phyloP scores from a whole-genome alignment of 2,797 vertebrate species.

The Carduelis carduelis region DNA sequence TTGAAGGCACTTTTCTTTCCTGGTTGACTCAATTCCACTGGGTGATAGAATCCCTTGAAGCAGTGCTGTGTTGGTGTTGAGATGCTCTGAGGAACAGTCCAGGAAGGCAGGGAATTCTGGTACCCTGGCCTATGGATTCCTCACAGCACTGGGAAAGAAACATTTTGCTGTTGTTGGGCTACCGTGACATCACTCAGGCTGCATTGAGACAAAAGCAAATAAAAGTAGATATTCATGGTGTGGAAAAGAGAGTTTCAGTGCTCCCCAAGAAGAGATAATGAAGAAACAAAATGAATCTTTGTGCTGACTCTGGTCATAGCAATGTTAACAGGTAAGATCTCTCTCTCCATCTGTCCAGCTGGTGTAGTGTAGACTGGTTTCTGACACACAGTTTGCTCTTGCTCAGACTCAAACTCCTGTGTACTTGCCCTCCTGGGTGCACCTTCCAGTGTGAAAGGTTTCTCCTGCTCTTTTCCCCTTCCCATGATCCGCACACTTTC shows the following conservation, averaged over 20 bases:
- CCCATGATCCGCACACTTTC: accelerated
- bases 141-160: background rate
- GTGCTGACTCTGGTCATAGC: background rate
- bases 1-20: background rate
- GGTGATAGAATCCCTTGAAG: background rate
- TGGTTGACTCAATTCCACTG: background rate
- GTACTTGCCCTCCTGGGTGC: background rate
- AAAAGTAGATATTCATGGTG: accelerated
- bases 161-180: background rate
- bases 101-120: background rate
- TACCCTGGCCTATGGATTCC: background rate
- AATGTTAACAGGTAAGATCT: background rate
- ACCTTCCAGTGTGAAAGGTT: background rate
- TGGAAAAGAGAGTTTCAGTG: background rate
- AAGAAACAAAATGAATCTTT: background rate
- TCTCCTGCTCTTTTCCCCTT: background rate
- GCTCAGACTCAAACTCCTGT: background rate
- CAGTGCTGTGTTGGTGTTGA: background rate
- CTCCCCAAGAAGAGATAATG: background rate
- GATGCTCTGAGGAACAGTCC: background rate
- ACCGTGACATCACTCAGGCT: background rate
- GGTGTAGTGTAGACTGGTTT: background rate
- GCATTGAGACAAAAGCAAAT: background rate
- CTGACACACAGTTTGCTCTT: background rate
- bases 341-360: background rate